These are phyloP conservation scores for Syndactyla subalaris DNA, from an alignment of 2,797 vertebrate genomes.

Conservation along the genomic window DNA sequence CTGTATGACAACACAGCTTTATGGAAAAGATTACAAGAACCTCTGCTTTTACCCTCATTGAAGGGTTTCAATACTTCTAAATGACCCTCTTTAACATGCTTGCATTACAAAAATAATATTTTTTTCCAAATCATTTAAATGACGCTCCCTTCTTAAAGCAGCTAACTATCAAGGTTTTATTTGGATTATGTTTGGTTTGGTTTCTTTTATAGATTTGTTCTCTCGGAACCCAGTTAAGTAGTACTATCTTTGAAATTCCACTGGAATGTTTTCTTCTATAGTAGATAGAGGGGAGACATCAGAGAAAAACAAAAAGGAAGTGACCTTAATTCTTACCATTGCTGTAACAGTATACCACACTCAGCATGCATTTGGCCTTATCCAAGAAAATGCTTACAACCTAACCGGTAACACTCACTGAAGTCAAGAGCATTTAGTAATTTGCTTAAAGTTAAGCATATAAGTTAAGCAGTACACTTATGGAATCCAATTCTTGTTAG, in stretches of 20 bases:
- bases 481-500: neutral
- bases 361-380: neutral
- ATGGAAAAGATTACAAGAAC: neutral
- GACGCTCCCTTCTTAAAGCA: neutral
- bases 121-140: neutral
- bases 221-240: neutral
- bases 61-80: neutral
- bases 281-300: rapidly evolving
- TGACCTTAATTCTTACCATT: neutral
- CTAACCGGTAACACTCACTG: neutral
- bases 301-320: neutral
- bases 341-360: neutral
- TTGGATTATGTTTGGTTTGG: neutral
- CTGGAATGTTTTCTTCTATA: neutral
- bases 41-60: neutral
- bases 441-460: neutral
- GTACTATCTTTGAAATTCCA: neutral
- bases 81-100: neutral
- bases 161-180: neutral
- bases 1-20: neutral
- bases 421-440: neutral
- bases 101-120: neutral
- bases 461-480: neutral
- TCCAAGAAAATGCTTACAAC: neutral
- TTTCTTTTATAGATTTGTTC: neutral